Evolutionary conservation across 2,888 invertebrate species (phyloP).

Genomic region (Yponomeuta sedellus): DNA sequence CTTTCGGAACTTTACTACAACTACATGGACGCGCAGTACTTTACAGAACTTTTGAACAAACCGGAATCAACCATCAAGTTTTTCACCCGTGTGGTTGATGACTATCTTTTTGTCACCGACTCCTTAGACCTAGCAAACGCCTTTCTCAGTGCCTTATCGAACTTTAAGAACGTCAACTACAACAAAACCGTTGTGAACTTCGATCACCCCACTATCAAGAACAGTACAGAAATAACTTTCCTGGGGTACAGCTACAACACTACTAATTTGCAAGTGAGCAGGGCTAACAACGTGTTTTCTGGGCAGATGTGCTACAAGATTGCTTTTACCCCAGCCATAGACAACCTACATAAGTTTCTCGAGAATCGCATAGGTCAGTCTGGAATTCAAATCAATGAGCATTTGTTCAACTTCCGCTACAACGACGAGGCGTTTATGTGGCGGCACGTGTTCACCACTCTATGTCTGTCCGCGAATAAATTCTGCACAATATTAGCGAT

Average conservation of each 20-base stretch:
- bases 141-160: slow-evolving; percentile 52
- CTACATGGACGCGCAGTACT: slow-evolving; percentile 52
- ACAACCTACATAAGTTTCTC: slow-evolving; percentile 50
- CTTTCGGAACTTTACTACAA: slow-evolving; percentile 65
- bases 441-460: slow-evolving; percentile 60
- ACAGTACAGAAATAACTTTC: slow-evolving; percentile 50
- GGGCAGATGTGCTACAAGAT: slow-evolving; percentile 71
- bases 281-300: slow-evolving; percentile 52
- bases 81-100: slow-evolving; percentile 65
- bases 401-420: slow-evolving; percentile 56
- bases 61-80: slow-evolving; percentile 38
- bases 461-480: slow-evolving; percentile 66
- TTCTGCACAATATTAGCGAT: slow-evolving; percentile 63
- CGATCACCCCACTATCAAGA: slow-evolving; percentile 38
- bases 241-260: slow-evolving; percentile 62
- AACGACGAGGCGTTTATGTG: slow-evolving; percentile 56
- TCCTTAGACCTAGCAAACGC: slow-evolving; percentile 47
- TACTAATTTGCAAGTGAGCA: slow-evolving; percentile 48
- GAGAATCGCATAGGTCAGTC: slow-evolving; percentile 63
- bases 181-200: slow-evolving; percentile 63
- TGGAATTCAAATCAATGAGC: slow-evolving; percentile 59
- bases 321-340: slow-evolving; percentile 47
- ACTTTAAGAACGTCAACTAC: slow-evolving; percentile 61
- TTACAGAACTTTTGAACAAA: slow-evolving; percentile 37
- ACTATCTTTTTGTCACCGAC: slow-evolving; percentile 66